Evolutionary conservation across 92 coral and sea anemone species (phyloP), one percentile per base, ranked within the genome.

Genomic region (Galaxea fascicularis): DNA sequence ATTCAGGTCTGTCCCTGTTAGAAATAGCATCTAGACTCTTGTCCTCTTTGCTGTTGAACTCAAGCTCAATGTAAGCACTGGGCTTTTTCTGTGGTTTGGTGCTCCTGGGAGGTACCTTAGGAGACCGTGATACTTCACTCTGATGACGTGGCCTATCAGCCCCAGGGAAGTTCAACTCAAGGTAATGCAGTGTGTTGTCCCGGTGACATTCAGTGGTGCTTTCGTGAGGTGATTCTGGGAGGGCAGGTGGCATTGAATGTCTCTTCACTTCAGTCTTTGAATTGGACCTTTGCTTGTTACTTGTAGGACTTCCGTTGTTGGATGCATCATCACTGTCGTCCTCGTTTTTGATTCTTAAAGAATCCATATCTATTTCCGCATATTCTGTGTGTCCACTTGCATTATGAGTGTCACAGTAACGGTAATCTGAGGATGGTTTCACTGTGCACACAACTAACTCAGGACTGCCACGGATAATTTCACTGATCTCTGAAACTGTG

Each of bases 391-490:
- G 91, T 15, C 79, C 75, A 10, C 73, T 76, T 28, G 80, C 88
- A 29, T 60, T 60, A 28, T 89, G 94, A 16, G 98, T 86, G 72
- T 91, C 95, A 28, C 92, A 92, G 73, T 90, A 90, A 18, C 94
- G 93, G 82, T 90, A 95, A 84, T 89, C 96, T 18, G 93, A 90
- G 45, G 91, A 91, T 1, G 95, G 98, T 30, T 96, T 96, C 26
- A 96, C 99, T 1, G 99, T 96, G 75, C 99, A 96, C 15, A 93
- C 78, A 7, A 96, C 95, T 7, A 75, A 64, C 20, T 89, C 95
- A 0, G 99, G 98, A 45, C 96, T 90, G 18, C 95, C 90, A 52
- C 90, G 92, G 60, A 96, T 92, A 51, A 96, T 93, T 74, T 96
- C 98, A 49, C 99, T 91, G 74, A 96, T 89, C 68, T 96, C 94